A percentile compares a stretch with the other conserved stretches of the same genome.
Evolutionary conservation across 1,140 invertebrate species (phyloP).

Genomic region (Probaryconus sp.): DNA sequence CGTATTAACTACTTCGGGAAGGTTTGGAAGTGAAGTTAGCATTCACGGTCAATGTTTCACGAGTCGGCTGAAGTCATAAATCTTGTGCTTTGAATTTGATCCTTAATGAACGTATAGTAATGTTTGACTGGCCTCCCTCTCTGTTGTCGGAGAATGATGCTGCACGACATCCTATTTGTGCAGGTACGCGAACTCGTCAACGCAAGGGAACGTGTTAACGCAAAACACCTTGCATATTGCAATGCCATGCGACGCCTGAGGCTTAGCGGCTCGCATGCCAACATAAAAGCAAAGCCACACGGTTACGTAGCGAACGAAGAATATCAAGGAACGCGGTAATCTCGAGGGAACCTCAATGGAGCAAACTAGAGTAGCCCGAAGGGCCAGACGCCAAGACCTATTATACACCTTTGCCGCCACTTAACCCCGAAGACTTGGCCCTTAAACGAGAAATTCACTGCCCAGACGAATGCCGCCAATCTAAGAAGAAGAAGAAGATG

Average conservation of each 20-base stretch:
- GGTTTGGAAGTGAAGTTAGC: too few relatives aligned
- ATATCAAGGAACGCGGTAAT: slow-evolving; percentile 31
- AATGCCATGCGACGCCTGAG: slow-evolving; percentile 18
- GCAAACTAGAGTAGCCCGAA: slow-evolving; percentile 69
- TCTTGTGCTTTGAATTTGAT: slow-evolving; percentile 19
- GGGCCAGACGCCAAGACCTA: slow-evolving; percentile 68
- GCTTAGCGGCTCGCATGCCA: slow-evolving; percentile 33
- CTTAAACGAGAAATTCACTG: slow-evolving; percentile 61
- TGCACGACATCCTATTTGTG: slow-evolving; percentile 48
- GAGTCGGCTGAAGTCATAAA: slow-evolving; percentile 6
- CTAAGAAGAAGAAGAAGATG: too few relatives aligned
- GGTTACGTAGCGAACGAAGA: slow-evolving; percentile 23
- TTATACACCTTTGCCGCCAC: slow-evolving; percentile 71
- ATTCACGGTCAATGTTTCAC: slow-evolving; percentile 2
- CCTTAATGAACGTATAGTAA: slow-evolving; percentile 13
- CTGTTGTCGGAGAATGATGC: too few relatives aligned
- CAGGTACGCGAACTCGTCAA: slow-evolving; percentile 46
- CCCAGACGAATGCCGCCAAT: slow-evolving; percentile 47
- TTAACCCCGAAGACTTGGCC: slow-evolving; percentile 60
- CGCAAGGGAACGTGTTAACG: slow-evolving; percentile 53
- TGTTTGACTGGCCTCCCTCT: slow-evolving; percentile 21
- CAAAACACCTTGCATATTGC: slow-evolving; percentile 50
- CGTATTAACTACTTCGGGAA: too few relatives aligned
- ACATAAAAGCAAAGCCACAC: slow-evolving; percentile 36
- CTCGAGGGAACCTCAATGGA: slow-evolving; percentile 48